These are phyloP conservation scores for Apodemus speciosus DNA, from an alignment of 2,113 vertebrate species.

Conservation along the genomic window DNA sequence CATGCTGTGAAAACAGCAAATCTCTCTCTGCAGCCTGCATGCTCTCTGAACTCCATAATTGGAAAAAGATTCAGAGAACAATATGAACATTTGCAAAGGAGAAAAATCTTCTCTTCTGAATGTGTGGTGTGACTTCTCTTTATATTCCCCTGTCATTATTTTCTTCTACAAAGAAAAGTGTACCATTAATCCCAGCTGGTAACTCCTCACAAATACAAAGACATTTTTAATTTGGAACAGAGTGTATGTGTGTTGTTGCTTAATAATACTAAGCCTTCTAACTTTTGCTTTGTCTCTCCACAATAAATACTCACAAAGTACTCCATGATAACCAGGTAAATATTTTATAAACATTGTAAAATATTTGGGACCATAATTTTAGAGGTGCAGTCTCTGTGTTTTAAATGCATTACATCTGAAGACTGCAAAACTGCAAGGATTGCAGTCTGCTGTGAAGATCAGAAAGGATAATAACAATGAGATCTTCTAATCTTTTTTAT, in stretches of 20 bases:
- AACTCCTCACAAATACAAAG: conserved; percentile 56
- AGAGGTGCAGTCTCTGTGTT: background rate
- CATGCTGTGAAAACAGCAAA: conserved; percentile 31
- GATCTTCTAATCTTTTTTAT: background rate
- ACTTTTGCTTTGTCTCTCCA: conserved; percentile 65
- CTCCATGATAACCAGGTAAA: conserved; percentile 56
- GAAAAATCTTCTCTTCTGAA: conserved; percentile 27
- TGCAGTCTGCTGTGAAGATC: background rate
- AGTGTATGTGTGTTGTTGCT: background rate
- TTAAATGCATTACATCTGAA: background rate
- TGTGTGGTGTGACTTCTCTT: conserved; percentile 47
- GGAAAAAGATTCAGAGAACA: conserved; percentile 58
- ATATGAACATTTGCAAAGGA: conserved; percentile 56
- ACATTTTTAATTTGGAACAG: conserved; percentile 64
- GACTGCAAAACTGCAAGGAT: background rate
- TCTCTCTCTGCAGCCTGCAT: conserved; percentile 25
- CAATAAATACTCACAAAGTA: conserved; percentile 32
- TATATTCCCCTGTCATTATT: conserved; percentile 66
- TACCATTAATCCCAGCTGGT: conserved; percentile 69
- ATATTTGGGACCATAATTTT: conserved; percentile 1
- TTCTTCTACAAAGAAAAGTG: conserved; percentile 61
- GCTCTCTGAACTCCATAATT: conserved; percentile 40
- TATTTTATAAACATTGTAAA: conserved; percentile 59
- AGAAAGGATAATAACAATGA: background rate
- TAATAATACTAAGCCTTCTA: conserved; percentile 48